Evolutionary conservation across 2,113 vertebrate genomes (phyloP), one percentile per base, ranked within the genome.

Genomic region (Columba janthina): DNA sequence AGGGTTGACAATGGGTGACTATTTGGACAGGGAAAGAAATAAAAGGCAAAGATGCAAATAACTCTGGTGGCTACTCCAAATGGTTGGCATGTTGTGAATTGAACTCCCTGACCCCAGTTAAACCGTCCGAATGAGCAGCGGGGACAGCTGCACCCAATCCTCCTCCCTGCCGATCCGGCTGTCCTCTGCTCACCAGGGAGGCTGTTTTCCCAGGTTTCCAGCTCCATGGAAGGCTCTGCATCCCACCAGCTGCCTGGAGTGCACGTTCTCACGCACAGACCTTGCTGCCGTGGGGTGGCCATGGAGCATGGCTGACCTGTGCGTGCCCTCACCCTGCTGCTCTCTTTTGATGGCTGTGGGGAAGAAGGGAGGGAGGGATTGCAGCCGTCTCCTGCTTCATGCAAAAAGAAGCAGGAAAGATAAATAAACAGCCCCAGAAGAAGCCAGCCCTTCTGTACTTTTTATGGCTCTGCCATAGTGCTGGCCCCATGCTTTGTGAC

Each of bases 71-170:
- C 87, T 76, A 54, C 89, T 97, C 89, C 60, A 84, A 94, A 96
- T 94, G 85, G 89, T 87, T 88, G 85, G 82, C 64, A 1, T 81
- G 91, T 87, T 97, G 93, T 82, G 94, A 96, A 91, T 25, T 88
- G 95, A 97, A 86, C 96, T 92, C 85, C 61, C 25, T 96, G 94
- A 96, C 96, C 96, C 86, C 88, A 34, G 74, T 84, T 94, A 95
- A 76, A 53, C 57, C 80, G 94, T 34, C 40, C 2, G 5, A 87
- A 61, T 25, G 83, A 96, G 65, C 84, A 87, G 28, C 61, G 82
- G 65, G 50, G 62, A 96, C 85, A 79, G 93, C 89, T 96, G 95
- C 64, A 70, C n/a, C 18, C 69, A 61, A 38, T 13, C 16, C 38
- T 69, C 13, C 65, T 78, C 80, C 31, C 15, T 32, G 13, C 69